Evolutionary conservation across 2,797 vertebrate species (phyloP), one percentile per base, ranked within the genome.

Genomic region (Neomorphus geoffroyi): DNA sequence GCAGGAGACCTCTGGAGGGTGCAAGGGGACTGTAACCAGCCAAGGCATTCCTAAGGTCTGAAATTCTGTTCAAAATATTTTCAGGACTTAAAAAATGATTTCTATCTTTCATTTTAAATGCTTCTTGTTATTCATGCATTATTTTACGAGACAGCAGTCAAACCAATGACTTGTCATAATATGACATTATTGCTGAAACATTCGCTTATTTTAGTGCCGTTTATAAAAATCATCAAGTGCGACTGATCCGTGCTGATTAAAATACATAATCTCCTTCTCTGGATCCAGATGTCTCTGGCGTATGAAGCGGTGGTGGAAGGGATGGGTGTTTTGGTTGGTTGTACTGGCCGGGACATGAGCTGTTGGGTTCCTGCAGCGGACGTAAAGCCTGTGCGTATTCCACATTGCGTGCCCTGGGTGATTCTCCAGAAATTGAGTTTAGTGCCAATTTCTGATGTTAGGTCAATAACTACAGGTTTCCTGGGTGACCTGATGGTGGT

Each of bases 161-260:
- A 88, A 80, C 82, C 82, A 89, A 66, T 83, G 88, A 41, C 83
- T 88, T 90, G 83, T 90, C 94, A 88, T 94, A 90, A 92, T 80
- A 51, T 9, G 72, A 77, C 80, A 88, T 43, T 95, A 92, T 56
- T 93, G 80, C 83, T 58, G 80, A 90, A 94, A 90, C 61, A 58
- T 69, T 88, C 61, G 35, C 71, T 79, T 94, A 91, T 84, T 94
- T 96, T 91, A 90, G 86, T 84, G 74, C 22, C 78, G 87, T 92
- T 92, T 96, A 83, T 92, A 91, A 95, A 92, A 96, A 84, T 13
- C 92, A 89, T 62, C 45, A 78, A 43, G 90, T 91, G 54, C 17
- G 15, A 58, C 85, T 79, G 90, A 92, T 91, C 81, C 57, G 73
- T 21, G 4, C 70, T 74, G 88, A 85, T 96, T 89, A 74, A 96